Percentiles rank a stretch among this genome's conserved stretches.
Conservation (phyloP, 2,113 vertebrate species). For the Athene noctua region DNA sequence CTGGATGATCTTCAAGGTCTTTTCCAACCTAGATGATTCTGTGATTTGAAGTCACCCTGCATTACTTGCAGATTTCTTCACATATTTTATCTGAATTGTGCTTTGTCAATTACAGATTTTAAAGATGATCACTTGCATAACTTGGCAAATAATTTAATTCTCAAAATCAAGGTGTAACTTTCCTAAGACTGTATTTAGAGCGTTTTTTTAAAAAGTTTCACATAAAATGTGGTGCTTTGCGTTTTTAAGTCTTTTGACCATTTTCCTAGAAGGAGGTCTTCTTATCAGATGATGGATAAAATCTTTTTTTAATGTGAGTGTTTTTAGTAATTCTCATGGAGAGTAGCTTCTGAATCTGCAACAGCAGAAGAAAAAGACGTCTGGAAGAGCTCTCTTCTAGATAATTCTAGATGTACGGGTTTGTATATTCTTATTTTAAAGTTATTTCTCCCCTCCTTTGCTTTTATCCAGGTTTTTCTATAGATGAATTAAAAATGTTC, state of each 20-base stretch:
- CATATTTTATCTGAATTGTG: not conserved
- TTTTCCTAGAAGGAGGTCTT: not conserved
- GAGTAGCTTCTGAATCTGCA: not conserved
- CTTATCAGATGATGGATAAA: not conserved
- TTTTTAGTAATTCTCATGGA: not conserved
- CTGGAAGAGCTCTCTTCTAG: not conserved
- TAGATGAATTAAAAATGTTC: slow-evolving; percentile 74
- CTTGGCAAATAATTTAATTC: not conserved
- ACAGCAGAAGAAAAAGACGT: not conserved
- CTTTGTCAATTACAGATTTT: not conserved
- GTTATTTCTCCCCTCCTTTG: not conserved
- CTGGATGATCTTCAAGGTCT: too few relatives aligned
- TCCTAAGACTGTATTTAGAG: not conserved
- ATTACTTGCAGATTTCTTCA: not conserved
- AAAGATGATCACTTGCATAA: not conserved
- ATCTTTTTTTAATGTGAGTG: not conserved
- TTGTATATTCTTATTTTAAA: not conserved
- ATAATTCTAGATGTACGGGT: not conserved
- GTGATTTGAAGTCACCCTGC: not conserved
- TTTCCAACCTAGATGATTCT: too few relatives aligned
- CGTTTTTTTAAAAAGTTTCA: not conserved
- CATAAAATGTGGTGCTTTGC: not conserved
- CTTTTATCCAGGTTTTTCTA: slow-evolving; percentile 76
- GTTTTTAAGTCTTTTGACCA: not conserved
- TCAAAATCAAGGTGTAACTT: not conserved